Evolutionary conservation across 1,140 invertebrate genomes (phyloP).

Genomic region (Homarus americanus): DNA sequence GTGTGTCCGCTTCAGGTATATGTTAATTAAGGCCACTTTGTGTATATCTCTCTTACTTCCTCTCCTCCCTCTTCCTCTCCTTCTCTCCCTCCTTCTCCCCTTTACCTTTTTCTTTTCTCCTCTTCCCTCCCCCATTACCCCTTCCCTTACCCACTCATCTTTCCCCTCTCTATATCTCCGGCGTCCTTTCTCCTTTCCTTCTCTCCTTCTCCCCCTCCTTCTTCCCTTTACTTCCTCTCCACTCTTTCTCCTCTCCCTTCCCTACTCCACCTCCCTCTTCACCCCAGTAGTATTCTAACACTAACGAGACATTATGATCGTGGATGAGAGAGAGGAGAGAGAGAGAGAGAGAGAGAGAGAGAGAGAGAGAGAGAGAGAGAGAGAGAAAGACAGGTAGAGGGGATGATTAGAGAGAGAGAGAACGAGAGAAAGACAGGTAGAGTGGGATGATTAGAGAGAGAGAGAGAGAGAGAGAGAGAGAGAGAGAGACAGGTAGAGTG

Average conservation of each 20-base stretch:
- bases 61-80: not conserved
- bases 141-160: no score
- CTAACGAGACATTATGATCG: not conserved
- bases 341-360: slow-evolving; percentile 10
- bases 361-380: slow-evolving; percentile 10
- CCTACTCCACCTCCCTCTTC: not conserved
- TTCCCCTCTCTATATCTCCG: not conserved
- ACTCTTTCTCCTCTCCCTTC: not conserved
- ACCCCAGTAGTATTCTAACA: not conserved
- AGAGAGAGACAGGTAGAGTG: no score
- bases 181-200: not conserved
- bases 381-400: no score
- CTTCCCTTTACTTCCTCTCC: not conserved
- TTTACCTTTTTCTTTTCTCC: no score
- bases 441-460: no score
- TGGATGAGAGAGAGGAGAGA: not conserved
- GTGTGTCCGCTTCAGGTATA: not conserved
- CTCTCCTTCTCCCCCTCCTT: not conserved
- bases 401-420: no score
- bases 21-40: not conserved
- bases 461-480: no score
- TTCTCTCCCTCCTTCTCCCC: no score
- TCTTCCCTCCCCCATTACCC: no score
- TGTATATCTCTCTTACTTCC: not conserved
- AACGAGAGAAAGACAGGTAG: no score